A percentile compares a stretch with the other conserved stretches of the same genome.
Conservation (phyloP, 2,888 invertebrate genomes). For the Apotomis betuletana region DNA sequence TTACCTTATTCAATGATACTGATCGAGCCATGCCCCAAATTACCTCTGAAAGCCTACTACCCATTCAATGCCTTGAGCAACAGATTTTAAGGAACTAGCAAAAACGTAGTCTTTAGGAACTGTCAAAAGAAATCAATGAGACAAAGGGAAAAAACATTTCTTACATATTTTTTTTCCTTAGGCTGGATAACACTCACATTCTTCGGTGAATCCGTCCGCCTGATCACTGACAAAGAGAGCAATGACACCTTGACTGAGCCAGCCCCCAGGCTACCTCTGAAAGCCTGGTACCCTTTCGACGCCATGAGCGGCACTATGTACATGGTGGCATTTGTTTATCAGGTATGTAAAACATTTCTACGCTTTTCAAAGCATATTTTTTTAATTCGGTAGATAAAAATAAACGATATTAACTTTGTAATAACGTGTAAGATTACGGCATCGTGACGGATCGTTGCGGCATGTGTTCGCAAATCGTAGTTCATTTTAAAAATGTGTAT, state of each 20-base stretch:
- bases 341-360: slow-evolving; percentile 66
- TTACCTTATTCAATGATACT: no score
- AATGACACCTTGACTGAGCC: slow-evolving; percentile 87
- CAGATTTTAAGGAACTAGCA: no score
- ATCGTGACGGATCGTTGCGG: no score
- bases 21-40: slow-evolving; percentile 87
- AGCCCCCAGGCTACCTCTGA: slow-evolving; percentile 88
- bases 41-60: slow-evolving; percentile 90
- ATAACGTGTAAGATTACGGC: no score
- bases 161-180: slow-evolving; percentile 47
- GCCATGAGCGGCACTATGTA: slow-evolving; percentile 88
- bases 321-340: slow-evolving; percentile 86
- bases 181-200: slow-evolving; percentile 92
- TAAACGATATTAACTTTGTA: no score
- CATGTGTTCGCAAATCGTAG: no score
- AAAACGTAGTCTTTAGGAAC: no score
- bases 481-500: no score
- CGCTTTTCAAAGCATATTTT: no score
- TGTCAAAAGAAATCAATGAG: no score
- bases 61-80: slow-evolving; percentile 78
- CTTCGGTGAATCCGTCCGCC: slow-evolving; percentile 89
- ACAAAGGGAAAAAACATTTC: not conserved
- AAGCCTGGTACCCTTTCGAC: slow-evolving; percentile 91
- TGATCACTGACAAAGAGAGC: slow-evolving; percentile 86
- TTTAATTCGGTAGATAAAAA: no score